A percentile compares a stretch with the other conserved stretches of the same genome.
Evolutionary conservation across 2,113 vertebrate species (phyloP).

Genomic region (Malurus melanocephalus): DNA sequence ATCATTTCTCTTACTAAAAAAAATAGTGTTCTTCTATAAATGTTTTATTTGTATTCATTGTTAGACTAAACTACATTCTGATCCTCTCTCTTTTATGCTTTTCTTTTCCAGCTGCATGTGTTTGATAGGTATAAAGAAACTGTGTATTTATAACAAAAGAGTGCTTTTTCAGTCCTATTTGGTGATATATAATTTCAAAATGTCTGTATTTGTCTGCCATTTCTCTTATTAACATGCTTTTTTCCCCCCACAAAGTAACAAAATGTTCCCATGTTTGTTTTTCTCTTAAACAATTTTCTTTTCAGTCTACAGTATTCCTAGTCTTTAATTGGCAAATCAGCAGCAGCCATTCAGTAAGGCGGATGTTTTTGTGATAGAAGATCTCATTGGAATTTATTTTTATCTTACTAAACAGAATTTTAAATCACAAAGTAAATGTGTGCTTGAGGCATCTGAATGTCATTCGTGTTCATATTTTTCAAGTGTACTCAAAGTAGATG

Average conservation of each 20-base stretch:
- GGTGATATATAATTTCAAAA: background rate
- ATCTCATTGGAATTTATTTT: background rate
- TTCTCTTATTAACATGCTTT: background rate
- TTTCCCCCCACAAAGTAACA: background rate
- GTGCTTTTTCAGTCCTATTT: background rate
- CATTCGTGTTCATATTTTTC: background rate
- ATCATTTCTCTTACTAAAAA: background rate
- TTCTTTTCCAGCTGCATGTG: background rate
- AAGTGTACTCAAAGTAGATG: background rate
- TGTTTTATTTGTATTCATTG: background rate
- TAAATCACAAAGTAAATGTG: background rate
- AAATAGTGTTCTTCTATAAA: background rate
- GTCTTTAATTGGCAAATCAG: background rate
- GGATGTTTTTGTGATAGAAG: background rate
- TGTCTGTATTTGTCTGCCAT: background rate
- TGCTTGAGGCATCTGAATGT: background rate
- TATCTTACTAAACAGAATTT: background rate
- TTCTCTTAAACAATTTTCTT: background rate
- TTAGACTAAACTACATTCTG: background rate
- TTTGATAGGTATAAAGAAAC: background rate
- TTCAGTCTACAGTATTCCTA: background rate
- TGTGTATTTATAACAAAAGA: background rate
- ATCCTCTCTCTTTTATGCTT: background rate
- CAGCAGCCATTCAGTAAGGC: background rate
- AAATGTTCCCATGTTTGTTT: background rate